Percentiles rank a stretch among this genome's conserved stretches.
Evolutionary conservation across 2,888 invertebrate genomes (phyloP).

Genomic region (Clitarchus hookeri): DNA sequence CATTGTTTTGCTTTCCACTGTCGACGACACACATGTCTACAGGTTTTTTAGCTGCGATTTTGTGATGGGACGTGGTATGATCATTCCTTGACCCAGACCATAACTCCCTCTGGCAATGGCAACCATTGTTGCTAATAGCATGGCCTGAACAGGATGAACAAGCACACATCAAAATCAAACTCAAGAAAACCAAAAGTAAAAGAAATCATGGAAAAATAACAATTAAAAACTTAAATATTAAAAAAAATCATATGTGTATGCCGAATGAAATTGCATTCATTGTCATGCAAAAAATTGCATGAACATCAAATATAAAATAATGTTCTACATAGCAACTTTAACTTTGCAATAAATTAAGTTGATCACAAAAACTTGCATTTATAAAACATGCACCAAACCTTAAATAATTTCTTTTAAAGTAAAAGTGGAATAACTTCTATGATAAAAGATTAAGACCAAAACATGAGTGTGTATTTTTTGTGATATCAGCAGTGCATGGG

Average conservation of each 20-base stretch:
- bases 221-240: neutral
- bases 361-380: too few species aligned
- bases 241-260: neutral
- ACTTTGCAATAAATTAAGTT: too few species aligned
- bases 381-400: too few species aligned
- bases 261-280: too few species aligned
- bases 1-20: conserved; percentile 46
- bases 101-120: conserved; percentile 45
- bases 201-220: neutral
- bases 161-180: neutral
- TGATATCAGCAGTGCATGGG: too few species aligned
- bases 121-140: conserved; percentile 41
- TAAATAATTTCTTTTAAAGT: too few species aligned
- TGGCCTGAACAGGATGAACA: conserved; percentile 40
- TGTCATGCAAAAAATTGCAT: too few species aligned
- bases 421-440: too few species aligned
- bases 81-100: conserved; percentile 41
- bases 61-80: conserved; percentile 35
- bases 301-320: too few species aligned
- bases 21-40: conserved; percentile 48
- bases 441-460: too few species aligned
- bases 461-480: too few species aligned
- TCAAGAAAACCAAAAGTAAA: neutral
- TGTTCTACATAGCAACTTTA: too few species aligned
- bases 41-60: conserved; percentile 37